Base-by-base conservation (phyloP, 2,888 invertebrate species). In the Saturnia pavonia region DNA sequence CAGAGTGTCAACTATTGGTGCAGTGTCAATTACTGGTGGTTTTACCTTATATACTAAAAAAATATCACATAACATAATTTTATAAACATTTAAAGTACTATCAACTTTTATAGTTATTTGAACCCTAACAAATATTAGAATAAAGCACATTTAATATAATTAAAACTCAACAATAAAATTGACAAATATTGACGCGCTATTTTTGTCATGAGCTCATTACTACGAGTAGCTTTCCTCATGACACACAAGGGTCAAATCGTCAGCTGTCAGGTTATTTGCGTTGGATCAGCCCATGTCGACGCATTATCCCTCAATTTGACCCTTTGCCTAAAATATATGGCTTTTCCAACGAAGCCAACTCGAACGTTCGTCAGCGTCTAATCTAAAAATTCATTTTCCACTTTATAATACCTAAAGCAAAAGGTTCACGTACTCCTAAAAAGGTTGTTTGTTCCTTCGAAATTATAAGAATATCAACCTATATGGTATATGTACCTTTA, bases 271-370 rank as follows among this genome's bases (percentile, higher is more conserved):
- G 84, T 83, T 88, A 89, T 89, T 89, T 88, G 77, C 79, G 86
- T 85, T 79, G 75, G 75, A 73, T 72, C 80, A 78, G 79, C 74
- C 82, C 82, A 78, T 80, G 78, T 82, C 82, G 78, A 81, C 85
- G 80, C 87, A 88, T 88, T 88, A 88, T 86, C 88, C 88, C 85
- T 80, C 80, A 80, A 81, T 81, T 83, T 79, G 78, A 84, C 85
- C 87, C 84, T 85, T 82, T 79, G 73, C 80, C 80, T 75, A 81
- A 84, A 86, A 85, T 85, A 81, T 76, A 85, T 80, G 80, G 78
- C 81, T 80, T 81, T 80, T 85, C 82, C 80, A 77, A 78, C 75
- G 77, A 74, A 77, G 81, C 80, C 82, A 81, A 83, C 84, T 85
- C 81, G 81, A 84, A 78, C 80, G 77, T 76, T 83, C 82, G 79